Base-by-base conservation (phyloP, 2,797 vertebrate genomes). In the Melanogrammus aeglefinus region DNA sequence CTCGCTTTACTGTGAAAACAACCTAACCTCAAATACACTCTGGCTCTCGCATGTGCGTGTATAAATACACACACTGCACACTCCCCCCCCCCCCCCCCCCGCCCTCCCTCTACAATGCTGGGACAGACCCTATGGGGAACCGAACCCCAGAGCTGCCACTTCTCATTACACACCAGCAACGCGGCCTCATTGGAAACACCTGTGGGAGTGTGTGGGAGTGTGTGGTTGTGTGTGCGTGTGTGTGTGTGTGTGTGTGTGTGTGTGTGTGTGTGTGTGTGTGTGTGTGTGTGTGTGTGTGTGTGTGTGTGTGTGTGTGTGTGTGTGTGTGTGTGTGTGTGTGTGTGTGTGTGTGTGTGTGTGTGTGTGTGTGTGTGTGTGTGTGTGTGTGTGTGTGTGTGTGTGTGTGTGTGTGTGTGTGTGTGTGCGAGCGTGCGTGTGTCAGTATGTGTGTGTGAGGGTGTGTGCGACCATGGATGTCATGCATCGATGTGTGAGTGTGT, bases 161-260 rank as follows among this genome's bases (percentile, higher is more conserved):
- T 91, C 90, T 82, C 78, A 92, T 94, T 93, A 93, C 76, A 90
- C 79, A 89, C 74, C 79, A 83, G 90, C 85, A 84, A 85, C 84
- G 89, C 84, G 2, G 80, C 90, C 86, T 90, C 89, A 94, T 93
- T 92, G 75, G 82, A 93, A 94, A 92, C 92, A 93, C 87, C 86
- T 93, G 93, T 87, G 79, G 71, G 73, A 77, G 31, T 73, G 70
- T 24, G 41, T 33, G 70, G 57, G 70, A 4, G 57, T 36, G 77
- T 36, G 73, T 66, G 35, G 69, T 70, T 47, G 93, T 86, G 79
- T 76, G 74, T 78, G 35, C 38, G 35, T 18, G 39, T 31, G 51
- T 70, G 69, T 76, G 51, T 47, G 57, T 74, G 73, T 47, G 66
- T 71, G 66, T 29, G 27, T 57, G 77, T 77, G 78, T 77, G 84